phyloP scores from a whole-genome alignment of 2,888 invertebrate species.

The Drosophila barbarae region DNA sequence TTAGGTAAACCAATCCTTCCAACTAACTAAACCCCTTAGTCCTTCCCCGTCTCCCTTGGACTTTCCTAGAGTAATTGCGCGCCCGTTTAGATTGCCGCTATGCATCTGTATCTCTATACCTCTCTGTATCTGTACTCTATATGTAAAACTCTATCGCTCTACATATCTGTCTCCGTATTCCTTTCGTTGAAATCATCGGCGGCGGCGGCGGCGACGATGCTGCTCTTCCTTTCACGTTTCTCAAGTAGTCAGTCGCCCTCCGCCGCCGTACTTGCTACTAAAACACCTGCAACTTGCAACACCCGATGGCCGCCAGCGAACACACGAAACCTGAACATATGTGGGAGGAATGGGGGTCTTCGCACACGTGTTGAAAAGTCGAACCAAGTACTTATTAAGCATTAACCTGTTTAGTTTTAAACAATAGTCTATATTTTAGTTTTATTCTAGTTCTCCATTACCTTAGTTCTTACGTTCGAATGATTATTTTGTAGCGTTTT shows the following conservation, averaged over 20 bases:
- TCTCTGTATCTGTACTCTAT: slow-evolving; percentile 14
- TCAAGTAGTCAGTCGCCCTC: slow-evolving; percentile 57
- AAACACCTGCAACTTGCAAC: slow-evolving; percentile 32
- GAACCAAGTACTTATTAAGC: slow-evolving; percentile 35
- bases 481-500: slow-evolving; percentile 47
- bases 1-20: slow-evolving; percentile 74
- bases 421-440: slow-evolving; percentile 34
- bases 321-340: slow-evolving; percentile 20
- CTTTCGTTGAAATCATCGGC: slow-evolving; percentile 9
- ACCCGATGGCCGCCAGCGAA: slow-evolving; percentile 32
- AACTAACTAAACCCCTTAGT: slow-evolving; percentile 23
- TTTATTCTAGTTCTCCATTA: slow-evolving; percentile 33
- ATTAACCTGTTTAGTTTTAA: slow-evolving; percentile 46
- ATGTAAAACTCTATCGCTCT: slow-evolving; percentile 11
- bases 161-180: slow-evolving; percentile 48
- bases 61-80: slow-evolving; percentile 23
- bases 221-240: slow-evolving; percentile 48
- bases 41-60: slow-evolving; percentile 17
- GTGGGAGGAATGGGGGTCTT: slow-evolving; percentile 3
- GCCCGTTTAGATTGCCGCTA: slow-evolving; percentile 34
- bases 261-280: slow-evolving; percentile 53
- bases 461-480: slow-evolving; percentile 49
- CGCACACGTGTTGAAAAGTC: slow-evolving; percentile 6
- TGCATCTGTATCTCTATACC: slow-evolving; percentile 21
- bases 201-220: slow-evolving; percentile 14